These are phyloP conservation scores for Chironomus striatipennis DNA, from an alignment of 1,140 invertebrate genomes.

Conservation along the genomic window DNA sequence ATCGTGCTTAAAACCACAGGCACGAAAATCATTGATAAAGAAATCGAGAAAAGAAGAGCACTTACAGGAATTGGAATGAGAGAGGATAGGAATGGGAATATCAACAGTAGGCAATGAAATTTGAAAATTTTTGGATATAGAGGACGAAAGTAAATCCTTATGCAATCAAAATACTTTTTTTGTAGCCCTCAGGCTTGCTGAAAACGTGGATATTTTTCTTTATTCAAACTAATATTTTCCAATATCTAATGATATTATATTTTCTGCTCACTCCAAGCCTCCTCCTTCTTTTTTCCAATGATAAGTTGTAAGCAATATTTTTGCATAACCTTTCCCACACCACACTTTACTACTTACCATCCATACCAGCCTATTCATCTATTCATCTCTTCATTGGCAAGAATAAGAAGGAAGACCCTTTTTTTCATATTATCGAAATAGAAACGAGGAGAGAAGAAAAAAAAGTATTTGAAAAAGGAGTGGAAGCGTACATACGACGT, in stretches of 20 bases:
- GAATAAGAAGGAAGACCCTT: background rate
- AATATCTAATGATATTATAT: slow-evolving; percentile 12
- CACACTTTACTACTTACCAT: background rate
- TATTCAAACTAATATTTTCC: slow-evolving; percentile 19
- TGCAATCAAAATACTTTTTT: slow-evolving; percentile 7
- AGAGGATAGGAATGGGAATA: too few relatives aligned
- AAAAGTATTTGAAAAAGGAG: background rate
- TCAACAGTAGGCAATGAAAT: background rate
- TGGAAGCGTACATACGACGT: background rate
- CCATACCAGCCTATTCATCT: background rate
- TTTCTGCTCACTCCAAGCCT: too few relatives aligned
- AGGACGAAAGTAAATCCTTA: background rate
- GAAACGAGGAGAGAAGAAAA: background rate
- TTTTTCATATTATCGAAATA: background rate
- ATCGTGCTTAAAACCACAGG: slow-evolving; percentile 18
- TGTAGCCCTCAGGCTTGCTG: background rate
- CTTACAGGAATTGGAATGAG: background rate
- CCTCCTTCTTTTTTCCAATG: too few relatives aligned
- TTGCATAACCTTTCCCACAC: background rate
- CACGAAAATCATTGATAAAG: slow-evolving; percentile 16
- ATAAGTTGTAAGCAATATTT: background rate
- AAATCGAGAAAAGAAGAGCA: background rate
- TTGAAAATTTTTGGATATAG: background rate
- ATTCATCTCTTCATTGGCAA: too few relatives aligned
- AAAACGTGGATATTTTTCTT: background rate